These are phyloP conservation scores for Drosophila suzukii DNA, from an alignment of 1,140 invertebrate genomes.

Conservation along the genomic window DNA sequence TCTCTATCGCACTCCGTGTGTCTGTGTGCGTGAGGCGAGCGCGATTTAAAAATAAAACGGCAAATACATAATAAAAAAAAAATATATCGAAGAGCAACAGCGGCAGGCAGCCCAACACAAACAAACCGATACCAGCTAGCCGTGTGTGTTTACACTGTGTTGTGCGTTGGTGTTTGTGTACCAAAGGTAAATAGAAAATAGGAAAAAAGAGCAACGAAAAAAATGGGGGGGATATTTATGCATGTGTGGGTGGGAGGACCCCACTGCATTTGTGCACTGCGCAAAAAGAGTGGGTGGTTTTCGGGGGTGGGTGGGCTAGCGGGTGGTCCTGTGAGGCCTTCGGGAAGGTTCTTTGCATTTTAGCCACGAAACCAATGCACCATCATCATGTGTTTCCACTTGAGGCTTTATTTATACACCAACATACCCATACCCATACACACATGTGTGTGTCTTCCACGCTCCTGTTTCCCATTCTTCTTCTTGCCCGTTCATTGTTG, in stretches of 20 bases:
- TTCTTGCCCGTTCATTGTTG: conserved; percentile 59
- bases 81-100: conserved; percentile 65
- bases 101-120: conserved; percentile 52
- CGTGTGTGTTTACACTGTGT: conserved; percentile 67
- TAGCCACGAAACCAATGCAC: conserved; percentile 30
- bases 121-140: conserved; percentile 42
- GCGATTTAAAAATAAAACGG: conserved; percentile 77
- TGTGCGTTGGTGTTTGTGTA: conserved; percentile 55
- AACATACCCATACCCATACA: conserved; percentile 5
- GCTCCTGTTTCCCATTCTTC: conserved; percentile 39
- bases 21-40: conserved; percentile 29
- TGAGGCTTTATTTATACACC: conserved; percentile 41
- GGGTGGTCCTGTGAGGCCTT: conserved; percentile 4
- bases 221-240: background rate
- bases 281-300: conserved; percentile 11
- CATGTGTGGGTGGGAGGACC: conserved; percentile 15
- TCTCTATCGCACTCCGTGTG: conserved; percentile 17
- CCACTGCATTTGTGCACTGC: conserved; percentile 37
- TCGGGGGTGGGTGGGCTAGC: background rate
- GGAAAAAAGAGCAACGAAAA: conserved; percentile 20
- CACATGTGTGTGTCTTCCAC: conserved; percentile 45
- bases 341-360: conserved; percentile 26
- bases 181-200: conserved; percentile 77
- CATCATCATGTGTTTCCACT: conserved; percentile 78
- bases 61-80: conserved; percentile 71